Percentiles rank a stretch among this genome's conserved stretches.
These are phyloP conservation scores for Clunio marinus DNA, from an alignment of 2,888 invertebrate species.

Conservation along the genomic window DNA sequence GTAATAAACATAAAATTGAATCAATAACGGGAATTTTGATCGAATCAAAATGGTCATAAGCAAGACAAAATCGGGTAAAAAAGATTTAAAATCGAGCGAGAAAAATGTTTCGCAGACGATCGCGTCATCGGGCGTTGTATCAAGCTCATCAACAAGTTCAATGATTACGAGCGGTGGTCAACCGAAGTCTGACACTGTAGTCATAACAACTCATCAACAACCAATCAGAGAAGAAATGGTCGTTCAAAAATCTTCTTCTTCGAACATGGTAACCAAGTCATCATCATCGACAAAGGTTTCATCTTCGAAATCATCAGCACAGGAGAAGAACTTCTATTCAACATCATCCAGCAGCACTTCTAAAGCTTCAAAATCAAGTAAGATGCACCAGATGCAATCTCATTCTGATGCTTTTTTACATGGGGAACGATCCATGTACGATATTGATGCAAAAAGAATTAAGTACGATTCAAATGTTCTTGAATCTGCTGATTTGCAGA, in stretches of 20 bases:
- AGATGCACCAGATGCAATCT: conserved; percentile 27
- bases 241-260: conserved; percentile 11
- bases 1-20: neutral
- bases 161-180: neutral
- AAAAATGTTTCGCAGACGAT: conserved; percentile 19
- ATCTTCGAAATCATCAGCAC: conserved; percentile 4
- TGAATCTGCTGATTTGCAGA: conserved; percentile 35
- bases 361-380: neutral
- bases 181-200: neutral
- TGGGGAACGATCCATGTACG: conserved; percentile 11
- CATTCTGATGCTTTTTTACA: conserved; percentile 23
- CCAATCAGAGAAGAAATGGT: neutral
- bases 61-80: conserved; percentile 23
- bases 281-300: conserved; percentile 21
- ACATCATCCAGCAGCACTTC: conserved; percentile 16
- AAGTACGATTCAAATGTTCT: conserved; percentile 19
- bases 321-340: neutral
- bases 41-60: conserved; percentile 29
- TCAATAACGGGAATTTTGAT: neutral
- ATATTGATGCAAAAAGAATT: conserved; percentile 16
- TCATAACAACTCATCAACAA: neutral
- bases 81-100: neutral
- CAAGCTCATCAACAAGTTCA: conserved; percentile 19
- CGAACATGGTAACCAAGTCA: conserved; percentile 10
- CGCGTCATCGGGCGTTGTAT: conserved; percentile 18